Evolutionary conservation across 2,888 invertebrate genomes (phyloP).

Genomic region (Aphelenchoides bicaudatus): DNA sequence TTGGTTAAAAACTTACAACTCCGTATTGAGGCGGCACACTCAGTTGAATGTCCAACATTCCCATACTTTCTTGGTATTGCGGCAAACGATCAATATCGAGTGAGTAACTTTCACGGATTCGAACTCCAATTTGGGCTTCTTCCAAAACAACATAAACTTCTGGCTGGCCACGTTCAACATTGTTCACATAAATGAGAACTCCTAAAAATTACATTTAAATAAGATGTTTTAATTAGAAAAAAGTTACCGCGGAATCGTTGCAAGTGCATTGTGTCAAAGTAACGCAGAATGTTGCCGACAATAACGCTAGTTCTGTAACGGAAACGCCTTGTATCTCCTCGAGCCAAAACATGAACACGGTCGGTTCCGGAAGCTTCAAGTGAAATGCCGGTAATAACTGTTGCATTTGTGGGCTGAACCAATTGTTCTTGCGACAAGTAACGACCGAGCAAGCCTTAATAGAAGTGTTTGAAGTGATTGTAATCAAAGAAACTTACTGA

Average conservation of each 20-base stretch:
- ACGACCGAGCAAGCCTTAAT: constrained; percentile 41
- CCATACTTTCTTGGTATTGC: constrained; percentile 58
- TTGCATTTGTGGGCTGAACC: constrained; percentile 59
- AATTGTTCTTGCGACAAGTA: constrained; percentile 54
- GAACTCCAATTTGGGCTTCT: constrained; percentile 52
- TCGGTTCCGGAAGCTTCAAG: constrained; percentile 46
- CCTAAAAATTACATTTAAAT: constrained; percentile 36
- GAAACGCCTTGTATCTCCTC: constrained; percentile 58
- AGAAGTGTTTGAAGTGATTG: background rate
- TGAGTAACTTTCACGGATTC: constrained; percentile 51
- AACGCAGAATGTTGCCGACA: constrained; percentile 59
- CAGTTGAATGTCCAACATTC: constrained; percentile 54
- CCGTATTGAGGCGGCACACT: constrained; percentile 59
- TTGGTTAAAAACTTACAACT: constrained; percentile 40
- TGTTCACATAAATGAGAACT: constrained; percentile 59
- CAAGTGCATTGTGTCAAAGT: constrained; percentile 58
- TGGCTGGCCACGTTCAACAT: constrained; percentile 58
- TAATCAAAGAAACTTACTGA: constrained; percentile 34
- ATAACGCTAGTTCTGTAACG: constrained; percentile 56
- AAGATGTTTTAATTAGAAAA: background rate
- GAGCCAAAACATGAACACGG: constrained; percentile 52
- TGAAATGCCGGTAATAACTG: constrained; percentile 53
- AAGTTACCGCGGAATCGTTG: constrained; percentile 51
- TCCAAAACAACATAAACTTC: constrained; percentile 60
- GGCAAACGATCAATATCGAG: constrained; percentile 57